Percentiles rank a stretch among this genome's conserved stretches.
Conservation (phyloP, 2,888 invertebrate genomes). For the Chrysodeixis includens region DNA sequence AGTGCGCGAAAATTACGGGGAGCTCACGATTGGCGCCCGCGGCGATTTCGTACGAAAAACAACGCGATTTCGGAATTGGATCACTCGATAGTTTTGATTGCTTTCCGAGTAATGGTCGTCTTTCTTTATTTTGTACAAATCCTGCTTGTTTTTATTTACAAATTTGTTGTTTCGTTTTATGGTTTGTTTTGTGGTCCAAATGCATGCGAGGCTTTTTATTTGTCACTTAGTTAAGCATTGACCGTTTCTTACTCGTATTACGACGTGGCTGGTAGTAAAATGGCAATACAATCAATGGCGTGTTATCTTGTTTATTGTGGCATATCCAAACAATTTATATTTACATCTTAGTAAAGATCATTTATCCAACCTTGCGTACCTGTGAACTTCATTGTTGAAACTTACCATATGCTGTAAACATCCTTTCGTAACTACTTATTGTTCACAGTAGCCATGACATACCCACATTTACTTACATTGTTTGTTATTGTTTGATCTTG, state of each 20-base stretch:
- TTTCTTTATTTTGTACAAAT: conserved; percentile 57
- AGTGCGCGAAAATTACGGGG: conserved; percentile 76
- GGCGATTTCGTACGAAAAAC: conserved; percentile 70
- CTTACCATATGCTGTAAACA: background rate
- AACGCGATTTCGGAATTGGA: conserved; percentile 76
- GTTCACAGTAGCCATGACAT: background rate
- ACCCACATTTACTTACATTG: background rate
- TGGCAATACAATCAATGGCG: background rate
- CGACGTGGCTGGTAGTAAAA: background rate
- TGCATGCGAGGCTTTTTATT: conserved; percentile 1
- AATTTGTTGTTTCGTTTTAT: conserved; percentile 19
- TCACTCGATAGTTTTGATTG: conserved; percentile 82
- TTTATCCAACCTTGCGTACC: background rate
- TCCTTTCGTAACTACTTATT: background rate
- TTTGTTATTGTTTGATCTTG: background rate
- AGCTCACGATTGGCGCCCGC: conserved; percentile 63
- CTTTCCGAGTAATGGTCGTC: conserved; percentile 71
- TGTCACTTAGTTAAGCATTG: background rate
- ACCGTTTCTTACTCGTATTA: background rate
- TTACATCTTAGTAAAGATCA: background rate
- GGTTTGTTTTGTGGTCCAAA: background rate
- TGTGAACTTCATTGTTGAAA: background rate
- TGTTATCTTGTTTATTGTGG: background rate
- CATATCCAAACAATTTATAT: background rate
- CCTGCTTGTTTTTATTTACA: conserved; percentile 38